These are phyloP conservation scores for Halyomorpha halys DNA, from an alignment of 1,140 invertebrate species.

Conservation along the genomic window DNA sequence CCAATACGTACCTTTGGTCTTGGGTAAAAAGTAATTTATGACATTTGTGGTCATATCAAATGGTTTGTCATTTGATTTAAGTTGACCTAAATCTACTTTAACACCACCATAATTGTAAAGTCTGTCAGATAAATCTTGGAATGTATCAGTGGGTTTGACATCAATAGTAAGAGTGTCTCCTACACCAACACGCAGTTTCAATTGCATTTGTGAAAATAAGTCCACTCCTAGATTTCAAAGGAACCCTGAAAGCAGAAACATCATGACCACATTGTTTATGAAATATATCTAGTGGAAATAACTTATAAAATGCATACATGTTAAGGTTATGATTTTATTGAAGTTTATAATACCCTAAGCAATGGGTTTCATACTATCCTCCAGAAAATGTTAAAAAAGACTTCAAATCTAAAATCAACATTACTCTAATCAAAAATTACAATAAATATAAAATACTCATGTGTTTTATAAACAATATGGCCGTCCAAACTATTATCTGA, in stretches of 20 bases:
- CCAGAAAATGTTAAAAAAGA: constrained; percentile 1
- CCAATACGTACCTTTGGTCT: constrained; percentile 5
- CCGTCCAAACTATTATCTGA: background rate
- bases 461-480: constrained; percentile 14
- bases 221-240: background rate
- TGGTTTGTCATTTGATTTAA: constrained; percentile 26
- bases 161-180: constrained; percentile 25
- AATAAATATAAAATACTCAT: constrained; percentile 4
- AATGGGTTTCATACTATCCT: constrained; percentile 4
- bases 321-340: no score
- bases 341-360: no score
- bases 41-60: constrained; percentile 28
- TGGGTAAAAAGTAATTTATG: constrained; percentile 23
- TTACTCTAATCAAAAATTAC: background rate
- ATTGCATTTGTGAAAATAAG: constrained; percentile 19
- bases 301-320: no score
- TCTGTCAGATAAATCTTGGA: constrained; percentile 25
- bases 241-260: background rate
- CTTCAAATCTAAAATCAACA: background rate
- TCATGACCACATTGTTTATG: no score
- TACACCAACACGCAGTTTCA: constrained; percentile 24
- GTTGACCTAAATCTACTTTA: constrained; percentile 25
- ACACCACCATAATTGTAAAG: constrained; percentile 20
- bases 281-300: no score
- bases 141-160: constrained; percentile 24